These are phyloP conservation scores for Heptranchias perlo DNA, from an alignment of 2,113 vertebrate genomes.

Conservation along the genomic window DNA sequence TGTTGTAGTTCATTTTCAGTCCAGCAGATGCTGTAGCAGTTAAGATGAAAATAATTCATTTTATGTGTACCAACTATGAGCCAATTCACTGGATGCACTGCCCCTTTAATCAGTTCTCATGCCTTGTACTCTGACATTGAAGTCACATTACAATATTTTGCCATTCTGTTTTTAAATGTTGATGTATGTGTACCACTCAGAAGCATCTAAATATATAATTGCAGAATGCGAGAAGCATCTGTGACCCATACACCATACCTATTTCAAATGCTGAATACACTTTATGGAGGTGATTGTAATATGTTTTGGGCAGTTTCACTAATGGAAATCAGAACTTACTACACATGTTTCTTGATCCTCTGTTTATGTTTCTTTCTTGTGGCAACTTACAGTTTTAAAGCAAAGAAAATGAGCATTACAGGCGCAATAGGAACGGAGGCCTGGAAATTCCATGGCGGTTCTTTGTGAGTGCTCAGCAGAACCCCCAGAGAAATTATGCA, in stretches of 20 bases:
- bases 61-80: not conserved
- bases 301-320: not conserved
- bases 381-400: too few species aligned
- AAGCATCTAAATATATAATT: not conserved
- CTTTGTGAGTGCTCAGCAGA: too few species aligned
- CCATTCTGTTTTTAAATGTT: not conserved
- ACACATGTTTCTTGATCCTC: not conserved
- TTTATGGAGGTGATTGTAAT: too few species aligned
- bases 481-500: too few species aligned
- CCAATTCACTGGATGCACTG: not conserved
- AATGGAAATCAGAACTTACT: not conserved
- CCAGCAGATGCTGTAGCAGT: not conserved
- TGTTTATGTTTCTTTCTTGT: too few species aligned
- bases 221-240: not conserved
- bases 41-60: too few species aligned
- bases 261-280: not conserved
- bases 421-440: too few species aligned
- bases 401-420: too few species aligned
- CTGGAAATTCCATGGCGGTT: too few species aligned
- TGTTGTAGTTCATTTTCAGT: not conserved
- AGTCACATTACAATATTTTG: too few species aligned
- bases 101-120: not conserved
- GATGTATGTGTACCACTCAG: not conserved
- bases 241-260: not conserved
- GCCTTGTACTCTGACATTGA: not conserved